These are phyloP conservation scores for Apodemia mormo DNA, from an alignment of 2,888 invertebrate genomes.

Conservation along the genomic window DNA sequence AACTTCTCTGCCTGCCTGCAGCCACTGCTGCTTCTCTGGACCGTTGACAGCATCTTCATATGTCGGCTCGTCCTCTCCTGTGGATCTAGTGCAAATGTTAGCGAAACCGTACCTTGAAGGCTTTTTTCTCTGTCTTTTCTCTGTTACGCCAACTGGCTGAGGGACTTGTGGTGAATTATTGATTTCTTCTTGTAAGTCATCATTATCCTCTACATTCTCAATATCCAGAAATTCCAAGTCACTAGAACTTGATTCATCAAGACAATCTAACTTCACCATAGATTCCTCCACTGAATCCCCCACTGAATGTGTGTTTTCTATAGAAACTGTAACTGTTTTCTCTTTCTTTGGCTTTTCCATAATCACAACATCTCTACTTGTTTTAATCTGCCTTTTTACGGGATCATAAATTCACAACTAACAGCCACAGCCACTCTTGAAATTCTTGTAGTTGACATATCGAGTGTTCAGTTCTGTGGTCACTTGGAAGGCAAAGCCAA, in stretches of 20 bases:
- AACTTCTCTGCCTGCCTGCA: constrained; percentile 25
- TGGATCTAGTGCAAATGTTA: constrained; percentile 4
- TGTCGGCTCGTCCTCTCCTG: not conserved
- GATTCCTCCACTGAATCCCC: constrained; percentile 7
- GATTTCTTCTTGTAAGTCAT: constrained; percentile 3
- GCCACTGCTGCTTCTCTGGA: constrained; percentile 23
- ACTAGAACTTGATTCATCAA: not conserved
- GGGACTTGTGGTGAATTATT: not conserved
- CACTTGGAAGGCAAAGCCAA: too few species aligned
- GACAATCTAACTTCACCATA: constrained; percentile 12
- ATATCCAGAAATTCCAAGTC: constrained; percentile 11
- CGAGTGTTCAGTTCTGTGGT: too few species aligned
- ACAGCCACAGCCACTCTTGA: too few species aligned
- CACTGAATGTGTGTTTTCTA: too few species aligned
- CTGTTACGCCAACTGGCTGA: constrained; percentile 6
- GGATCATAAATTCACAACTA: too few species aligned
- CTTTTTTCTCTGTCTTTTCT: constrained; percentile 7
- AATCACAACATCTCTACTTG: too few species aligned
- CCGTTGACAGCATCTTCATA: not conserved
- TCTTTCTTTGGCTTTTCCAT: too few species aligned
- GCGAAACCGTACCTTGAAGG: not conserved
- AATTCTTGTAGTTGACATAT: too few species aligned
- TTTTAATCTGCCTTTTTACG: too few species aligned
- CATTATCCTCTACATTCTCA: not conserved
- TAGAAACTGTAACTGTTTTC: too few species aligned